phyloP scores from a whole-genome alignment of 1,140 invertebrate species.

The Probaryconus sp. region DNA sequence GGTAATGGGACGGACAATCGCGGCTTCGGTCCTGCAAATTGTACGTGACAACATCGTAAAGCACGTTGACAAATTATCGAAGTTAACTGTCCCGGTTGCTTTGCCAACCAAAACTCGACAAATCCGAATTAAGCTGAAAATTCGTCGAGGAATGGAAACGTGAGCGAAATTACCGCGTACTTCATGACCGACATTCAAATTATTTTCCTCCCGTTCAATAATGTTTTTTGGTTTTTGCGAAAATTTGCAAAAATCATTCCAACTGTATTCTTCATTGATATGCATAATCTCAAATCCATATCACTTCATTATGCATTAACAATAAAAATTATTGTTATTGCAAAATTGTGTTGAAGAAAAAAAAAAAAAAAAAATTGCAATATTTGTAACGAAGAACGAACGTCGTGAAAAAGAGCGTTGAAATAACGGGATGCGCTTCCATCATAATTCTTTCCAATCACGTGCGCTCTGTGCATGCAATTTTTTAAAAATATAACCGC shows the following conservation, averaged over 20 bases:
- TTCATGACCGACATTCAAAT: constrained; percentile 37
- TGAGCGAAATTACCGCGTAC: constrained; percentile 35
- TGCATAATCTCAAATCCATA: no score
- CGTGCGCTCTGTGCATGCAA: constrained; percentile 21
- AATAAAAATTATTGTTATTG: no score
- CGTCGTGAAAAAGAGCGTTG: constrained; percentile 1
- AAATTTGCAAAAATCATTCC: no score
- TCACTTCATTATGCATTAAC: no score
- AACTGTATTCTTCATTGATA: no score
- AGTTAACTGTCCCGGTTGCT: constrained; percentile 53
- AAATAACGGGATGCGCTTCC: constrained; percentile 9
- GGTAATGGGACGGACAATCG: constrained; percentile 52
- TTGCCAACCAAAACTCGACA: constrained; percentile 46
- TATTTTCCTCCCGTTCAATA: neutral
- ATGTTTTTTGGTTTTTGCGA: no score
- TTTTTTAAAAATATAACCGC: constrained; percentile 51
- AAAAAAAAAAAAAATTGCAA: constrained; percentile 15
- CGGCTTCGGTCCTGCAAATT: constrained; percentile 47
- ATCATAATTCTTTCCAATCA: constrained; percentile 43
- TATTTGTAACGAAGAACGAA: constrained; percentile 2
- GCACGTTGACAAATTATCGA: constrained; percentile 60
- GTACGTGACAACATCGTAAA: constrained; percentile 57
- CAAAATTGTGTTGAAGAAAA: no score
- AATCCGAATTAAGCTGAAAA: constrained; percentile 48
- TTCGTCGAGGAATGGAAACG: constrained; percentile 37